Base-by-base conservation (phyloP, 2,113 vertebrate genomes). In the Camelus dromedarius region DNA sequence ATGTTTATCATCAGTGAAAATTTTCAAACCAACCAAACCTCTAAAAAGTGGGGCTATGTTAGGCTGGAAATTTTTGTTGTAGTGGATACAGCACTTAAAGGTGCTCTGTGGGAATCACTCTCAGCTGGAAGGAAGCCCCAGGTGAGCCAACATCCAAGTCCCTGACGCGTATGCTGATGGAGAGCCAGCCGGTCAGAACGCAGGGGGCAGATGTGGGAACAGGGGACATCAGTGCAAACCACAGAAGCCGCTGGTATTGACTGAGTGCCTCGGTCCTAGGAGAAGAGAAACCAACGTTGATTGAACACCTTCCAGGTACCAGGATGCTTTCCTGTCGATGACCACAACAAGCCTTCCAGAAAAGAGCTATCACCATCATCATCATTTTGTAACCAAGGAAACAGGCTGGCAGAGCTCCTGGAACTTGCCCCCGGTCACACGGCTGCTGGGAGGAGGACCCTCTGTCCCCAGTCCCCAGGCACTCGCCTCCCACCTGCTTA, bases 401-500 rank as follows among this genome's bases (percentile, higher is more conserved):
- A 32, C 64, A 50, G 38, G 10, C 73, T 46, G 48, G 18, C 3
- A 13, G 87, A 54, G 72, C 46, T n/a, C 26, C 52, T 3, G 0
- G 6, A 26, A 10, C 32, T 46, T 38, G 46, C 48, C 92, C 92
- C 56, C 42, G 15, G 56, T 28, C 76, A 32, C 72, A 1, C 32
- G 10, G 52, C 66, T 62, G 50, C 88, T 3, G 0, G 26, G 32
- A 18, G 35, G 32, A 46, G n/a, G 35, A 18, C 2, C 9, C 22
- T 14, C 9, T 0, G 6, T 22, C 32, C n/a, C 6, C 8, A 15
- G 60, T 10, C 0, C 12, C 56, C 60, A 5, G 12, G 20, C 19
- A 3, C 1, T 5, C 4, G 30, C 66, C 50, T 2, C 20, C 42
- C 10, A 1, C 38, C 3, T 11, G 32, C 20, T 35, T 6, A 12